Conservation (phyloP, 2,888 invertebrate species). For the Melinaea marsaeus region DNA sequence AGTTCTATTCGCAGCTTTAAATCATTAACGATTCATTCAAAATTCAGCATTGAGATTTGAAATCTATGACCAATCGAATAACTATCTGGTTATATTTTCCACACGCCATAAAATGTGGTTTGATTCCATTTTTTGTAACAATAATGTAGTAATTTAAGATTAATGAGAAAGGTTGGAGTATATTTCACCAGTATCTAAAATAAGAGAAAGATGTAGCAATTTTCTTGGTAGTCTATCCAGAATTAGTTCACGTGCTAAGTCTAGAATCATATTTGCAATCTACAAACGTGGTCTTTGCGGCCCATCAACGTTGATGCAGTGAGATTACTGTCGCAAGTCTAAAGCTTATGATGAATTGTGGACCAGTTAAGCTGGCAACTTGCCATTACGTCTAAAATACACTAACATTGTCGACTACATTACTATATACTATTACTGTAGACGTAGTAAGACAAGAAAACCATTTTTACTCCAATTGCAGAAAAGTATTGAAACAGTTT, state of each 20-base stretch:
- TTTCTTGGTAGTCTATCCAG: background rate
- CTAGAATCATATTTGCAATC: background rate
- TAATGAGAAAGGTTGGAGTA: no score
- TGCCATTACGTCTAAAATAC: slow-evolving; percentile 1
- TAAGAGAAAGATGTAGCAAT: background rate
- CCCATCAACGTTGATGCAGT: slow-evolving; percentile 6
- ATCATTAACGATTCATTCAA: slow-evolving; percentile 12
- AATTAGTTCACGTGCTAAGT: background rate
- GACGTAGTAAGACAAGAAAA: background rate
- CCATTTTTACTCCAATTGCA: background rate
- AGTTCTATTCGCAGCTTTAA: slow-evolving; percentile 22
- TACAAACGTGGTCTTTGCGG: background rate
- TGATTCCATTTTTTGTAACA: no score
- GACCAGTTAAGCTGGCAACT: slow-evolving; percentile 5
- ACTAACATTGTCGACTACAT: background rate
- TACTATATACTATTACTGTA: background rate
- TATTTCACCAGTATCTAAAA: no score
- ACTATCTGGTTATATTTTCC: no score
- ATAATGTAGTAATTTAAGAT: no score
- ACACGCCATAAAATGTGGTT: no score
- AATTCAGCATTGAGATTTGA: background rate
- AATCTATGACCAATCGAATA: background rate
- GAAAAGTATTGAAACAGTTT: slow-evolving; percentile 9
- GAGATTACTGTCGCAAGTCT: slow-evolving; percentile 30
- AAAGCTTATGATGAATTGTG: slow-evolving; percentile 32